These are phyloP conservation scores for Avahi laniger DNA, from an alignment of 2,797 vertebrate genomes.

Conservation along the genomic window DNA sequence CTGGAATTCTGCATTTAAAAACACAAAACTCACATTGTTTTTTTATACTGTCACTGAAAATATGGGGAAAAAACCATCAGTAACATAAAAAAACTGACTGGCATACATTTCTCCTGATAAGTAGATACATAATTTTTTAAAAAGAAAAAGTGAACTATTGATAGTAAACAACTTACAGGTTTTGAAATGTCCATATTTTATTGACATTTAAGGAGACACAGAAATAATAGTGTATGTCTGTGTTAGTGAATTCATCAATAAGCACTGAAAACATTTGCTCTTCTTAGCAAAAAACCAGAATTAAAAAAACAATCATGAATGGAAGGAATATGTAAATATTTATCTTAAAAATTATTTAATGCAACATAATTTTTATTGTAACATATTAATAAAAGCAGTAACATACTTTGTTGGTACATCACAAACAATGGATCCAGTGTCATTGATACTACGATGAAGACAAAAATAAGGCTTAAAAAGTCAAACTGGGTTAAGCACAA, in stretches of 20 bases:
- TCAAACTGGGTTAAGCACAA: not conserved
- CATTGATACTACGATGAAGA: not conserved
- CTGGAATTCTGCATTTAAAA: conserved; percentile 92
- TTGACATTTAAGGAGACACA: not conserved
- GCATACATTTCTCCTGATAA: not conserved
- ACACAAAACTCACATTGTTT: conserved; percentile 33
- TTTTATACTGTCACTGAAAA: not conserved
- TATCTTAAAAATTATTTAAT: not conserved
- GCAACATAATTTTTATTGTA: not conserved
- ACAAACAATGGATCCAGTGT: not conserved
- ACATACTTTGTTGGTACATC: not conserved
- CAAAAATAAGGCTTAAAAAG: conserved; percentile 6
- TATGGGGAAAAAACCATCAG: not conserved
- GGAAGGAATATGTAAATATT: not conserved
- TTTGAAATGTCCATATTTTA: not conserved
- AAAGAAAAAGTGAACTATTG: not conserved
- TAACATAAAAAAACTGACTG: not conserved
- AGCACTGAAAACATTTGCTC: not conserved
- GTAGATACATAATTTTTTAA: not conserved
- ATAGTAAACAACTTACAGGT: not conserved
- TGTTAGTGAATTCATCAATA: not conserved
- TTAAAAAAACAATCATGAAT: not conserved
- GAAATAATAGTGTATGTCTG: not conserved
- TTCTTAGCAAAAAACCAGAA: conserved; percentile 26
- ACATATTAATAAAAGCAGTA: not conserved